Base-by-base conservation (phyloP, 2,797 vertebrate genomes). In the Gadopsis marmoratus region DNA sequence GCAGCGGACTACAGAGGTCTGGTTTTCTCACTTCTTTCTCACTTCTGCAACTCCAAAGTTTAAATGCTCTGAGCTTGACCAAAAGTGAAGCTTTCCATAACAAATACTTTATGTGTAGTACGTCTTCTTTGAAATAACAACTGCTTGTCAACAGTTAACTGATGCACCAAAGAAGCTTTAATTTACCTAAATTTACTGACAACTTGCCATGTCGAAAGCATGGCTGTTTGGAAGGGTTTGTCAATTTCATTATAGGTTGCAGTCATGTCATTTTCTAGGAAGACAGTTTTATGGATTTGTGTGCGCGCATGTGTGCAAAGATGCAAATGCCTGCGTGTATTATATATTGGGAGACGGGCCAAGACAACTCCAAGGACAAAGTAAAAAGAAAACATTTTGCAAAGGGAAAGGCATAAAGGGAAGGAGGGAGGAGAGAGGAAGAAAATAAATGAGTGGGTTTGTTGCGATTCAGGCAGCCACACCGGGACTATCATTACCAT, bases 401-500 rank as follows among this genome's bases (percentile, higher is more conserved):
- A 61, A 56, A 84, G 72, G 68, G 66, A 83, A 85, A 79, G 82
- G 37, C 56, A 48, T 73, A 62, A 71, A 69, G 62, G 70, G 66
- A 82, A 35, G 53, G 47, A 71, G 66, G 67, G 70, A 79, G 69
- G 68, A 80, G 59, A 59, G 74, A 63, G 53, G 19, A 47, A 65
- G 65, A 76, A 78, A 88, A 86, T 87, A 90, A 86, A 88, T 61
- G 79, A 84, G 82, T 39, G 81, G 86, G 88, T 86, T 91, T 90
- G 91, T 87, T 90, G 85, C 96, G 94, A 97, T 98, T 97, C 89
- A 86, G 89, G 96, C 96, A 95, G 95, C 96, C 96, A 96, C 89
- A 95, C 81, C 67, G 93, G 89, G 89, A 95, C 97, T 97, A 98
- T 97, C 97, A 99, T 99, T 99, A 99, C 97, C 97, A 98, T 99